Percentiles rank a stretch among this genome's conserved stretches.
Evolutionary conservation across 2,888 invertebrate genomes (phyloP).

Genomic region (Idaea dimidiata): DNA sequence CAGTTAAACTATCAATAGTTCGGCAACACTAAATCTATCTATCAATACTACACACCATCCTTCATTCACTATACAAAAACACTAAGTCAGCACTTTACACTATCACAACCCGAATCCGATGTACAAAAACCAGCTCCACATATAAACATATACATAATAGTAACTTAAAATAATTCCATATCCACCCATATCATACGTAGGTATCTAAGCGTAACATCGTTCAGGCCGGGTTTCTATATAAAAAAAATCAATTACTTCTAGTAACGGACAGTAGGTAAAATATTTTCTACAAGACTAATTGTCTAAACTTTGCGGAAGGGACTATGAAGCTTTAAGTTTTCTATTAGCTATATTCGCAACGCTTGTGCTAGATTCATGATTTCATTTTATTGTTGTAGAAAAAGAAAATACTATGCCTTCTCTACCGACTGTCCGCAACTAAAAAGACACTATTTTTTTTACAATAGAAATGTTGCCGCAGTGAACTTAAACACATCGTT

Average conservation of each 20-base stretch:
- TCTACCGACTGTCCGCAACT: too few relatives aligned
- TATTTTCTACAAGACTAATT: too few relatives aligned
- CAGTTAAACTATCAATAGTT: too few relatives aligned
- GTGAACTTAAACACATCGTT: constrained; percentile 21
- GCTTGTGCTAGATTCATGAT: constrained; percentile 9
- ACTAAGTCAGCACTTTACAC: not conserved
- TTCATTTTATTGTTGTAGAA: not conserved
- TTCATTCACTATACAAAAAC: not conserved
- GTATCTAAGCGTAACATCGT: constrained; percentile 47
- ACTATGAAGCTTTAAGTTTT: constrained; percentile 11
- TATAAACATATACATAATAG: constrained; percentile 35
- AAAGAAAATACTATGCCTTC: too few relatives aligned
- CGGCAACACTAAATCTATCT: too few relatives aligned
- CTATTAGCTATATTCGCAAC: constrained; percentile 32
- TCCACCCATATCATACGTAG: constrained; percentile 65
- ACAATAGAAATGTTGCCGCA: too few relatives aligned
- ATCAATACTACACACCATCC: not conserved
- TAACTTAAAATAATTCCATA: constrained; percentile 55
- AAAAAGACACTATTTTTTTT: too few relatives aligned
- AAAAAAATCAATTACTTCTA: too few relatives aligned
- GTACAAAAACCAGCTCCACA: constrained; percentile 38
- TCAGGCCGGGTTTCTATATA: not conserved
- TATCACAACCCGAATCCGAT: constrained; percentile 14
- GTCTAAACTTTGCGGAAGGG: too few relatives aligned
- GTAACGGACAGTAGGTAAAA: too few relatives aligned